Evolutionary conservation across 2,888 invertebrate genomes (phyloP).

Genomic region (Augochlorella aurata): DNA sequence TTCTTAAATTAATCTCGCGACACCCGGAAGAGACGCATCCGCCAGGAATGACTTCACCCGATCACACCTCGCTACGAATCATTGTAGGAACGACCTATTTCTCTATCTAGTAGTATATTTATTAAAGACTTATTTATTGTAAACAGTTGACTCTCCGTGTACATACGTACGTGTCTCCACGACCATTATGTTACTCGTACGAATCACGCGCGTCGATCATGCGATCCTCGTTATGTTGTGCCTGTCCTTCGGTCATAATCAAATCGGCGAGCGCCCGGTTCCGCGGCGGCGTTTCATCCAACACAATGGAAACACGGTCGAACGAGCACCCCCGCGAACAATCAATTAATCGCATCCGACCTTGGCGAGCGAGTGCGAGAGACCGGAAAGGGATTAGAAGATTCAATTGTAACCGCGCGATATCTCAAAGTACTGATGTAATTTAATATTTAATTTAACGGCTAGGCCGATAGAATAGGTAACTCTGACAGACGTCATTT

Average conservation of each 20-base stretch:
- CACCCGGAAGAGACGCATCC: slow-evolving; percentile 26
- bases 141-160: slow-evolving; percentile 69
- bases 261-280: slow-evolving; percentile 25
- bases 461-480: slow-evolving; percentile 1
- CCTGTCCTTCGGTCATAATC: slow-evolving; percentile 60
- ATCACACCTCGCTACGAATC: slow-evolving; percentile 62
- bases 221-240: slow-evolving; percentile 67
- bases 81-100: slow-evolving; percentile 64
- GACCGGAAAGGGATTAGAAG: background rate
- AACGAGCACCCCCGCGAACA: background rate
- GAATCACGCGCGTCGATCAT: slow-evolving; percentile 66
- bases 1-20: slow-evolving; percentile 16
- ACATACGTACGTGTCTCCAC: slow-evolving; percentile 62
- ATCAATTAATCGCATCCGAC: background rate
- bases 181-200: slow-evolving; percentile 59
- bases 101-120: slow-evolving; percentile 73
- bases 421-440: slow-evolving; percentile 12
- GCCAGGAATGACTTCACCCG: slow-evolving; percentile 34
- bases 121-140: slow-evolving; percentile 77
- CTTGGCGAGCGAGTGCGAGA: background rate
- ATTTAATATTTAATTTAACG: slow-evolving; percentile 11
- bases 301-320: background rate
- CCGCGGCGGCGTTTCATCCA: background rate
- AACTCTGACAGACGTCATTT: slow-evolving; percentile 8
- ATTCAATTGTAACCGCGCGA: slow-evolving; percentile 13